A percentile compares a stretch with the other conserved stretches of the same genome.
Evolutionary conservation across 2,888 invertebrate genomes (phyloP).

Genomic region (Limnephilus rhombicus): DNA sequence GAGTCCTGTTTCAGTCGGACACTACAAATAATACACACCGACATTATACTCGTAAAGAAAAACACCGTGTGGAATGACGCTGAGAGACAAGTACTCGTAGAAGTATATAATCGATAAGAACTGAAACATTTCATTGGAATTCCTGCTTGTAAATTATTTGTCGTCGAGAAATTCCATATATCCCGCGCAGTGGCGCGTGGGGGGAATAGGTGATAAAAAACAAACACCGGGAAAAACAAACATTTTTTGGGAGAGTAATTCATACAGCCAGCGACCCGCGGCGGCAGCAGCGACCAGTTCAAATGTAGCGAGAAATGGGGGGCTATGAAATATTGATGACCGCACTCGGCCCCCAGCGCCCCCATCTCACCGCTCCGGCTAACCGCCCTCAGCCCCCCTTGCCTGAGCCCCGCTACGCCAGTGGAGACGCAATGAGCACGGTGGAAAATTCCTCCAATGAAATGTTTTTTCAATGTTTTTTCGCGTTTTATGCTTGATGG

Average conservation of each 20-base stretch:
- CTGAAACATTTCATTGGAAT: conserved; percentile 10
- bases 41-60: too few species aligned
- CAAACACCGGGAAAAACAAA: conserved; percentile 60
- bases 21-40: too few species aligned
- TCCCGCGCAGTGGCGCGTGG: conserved; percentile 40
- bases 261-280: conserved; percentile 63
- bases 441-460: background rate
- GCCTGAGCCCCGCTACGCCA: conserved; percentile 2
- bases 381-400: background rate
- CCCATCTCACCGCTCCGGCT: conserved; percentile 2
- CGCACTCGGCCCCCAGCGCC: conserved; percentile 21
- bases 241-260: conserved; percentile 63
- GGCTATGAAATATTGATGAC: conserved; percentile 65
- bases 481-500: background rate
- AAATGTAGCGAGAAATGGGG: conserved; percentile 65
- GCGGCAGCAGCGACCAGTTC: conserved; percentile 56
- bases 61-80: too few species aligned
- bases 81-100: background rate
- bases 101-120: background rate
- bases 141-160: conserved; percentile 32
- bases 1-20: too few species aligned
- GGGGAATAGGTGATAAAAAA: conserved; percentile 50
- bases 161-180: conserved; percentile 23
- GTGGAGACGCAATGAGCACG: background rate
- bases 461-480: conserved; percentile 6